Conservation (phyloP, 1,140 invertebrate species). For the Metaphire vulgaris region DNA sequence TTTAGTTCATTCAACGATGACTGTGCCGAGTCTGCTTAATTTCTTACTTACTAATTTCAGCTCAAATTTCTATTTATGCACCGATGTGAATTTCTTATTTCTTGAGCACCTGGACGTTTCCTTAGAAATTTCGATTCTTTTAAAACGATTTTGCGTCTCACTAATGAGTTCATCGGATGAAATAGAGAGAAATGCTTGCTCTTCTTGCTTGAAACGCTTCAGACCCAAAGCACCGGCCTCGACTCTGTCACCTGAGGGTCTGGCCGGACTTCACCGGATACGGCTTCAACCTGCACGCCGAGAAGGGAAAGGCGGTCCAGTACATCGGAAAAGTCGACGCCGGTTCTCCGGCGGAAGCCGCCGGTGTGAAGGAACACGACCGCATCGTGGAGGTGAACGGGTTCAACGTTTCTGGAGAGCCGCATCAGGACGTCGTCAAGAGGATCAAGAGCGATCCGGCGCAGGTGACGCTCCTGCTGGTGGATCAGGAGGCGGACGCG, state of each 20-base stretch:
- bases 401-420: slow-evolving; percentile 64
- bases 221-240: not conserved
- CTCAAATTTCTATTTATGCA: too few relatives aligned
- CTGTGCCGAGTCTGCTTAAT: too few relatives aligned
- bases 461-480: slow-evolving; percentile 80
- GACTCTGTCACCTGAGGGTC: slow-evolving; percentile 57
- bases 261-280: slow-evolving; percentile 92
- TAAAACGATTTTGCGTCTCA: too few relatives aligned
- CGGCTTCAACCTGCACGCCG: slow-evolving; percentile 96
- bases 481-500: slow-evolving; percentile 70
- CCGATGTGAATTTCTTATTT: too few relatives aligned
- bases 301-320: slow-evolving; percentile 87
- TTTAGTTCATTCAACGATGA: too few relatives aligned
- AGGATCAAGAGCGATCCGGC: slow-evolving; percentile 68
- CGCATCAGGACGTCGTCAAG: slow-evolving; percentile 71
- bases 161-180: too few relatives aligned
- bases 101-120: too few relatives aligned
- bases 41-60: too few relatives aligned
- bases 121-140: too few relatives aligned
- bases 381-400: slow-evolving; percentile 68
- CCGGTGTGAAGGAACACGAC: slow-evolving; percentile 81
- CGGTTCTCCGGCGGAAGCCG: slow-evolving; percentile 79
- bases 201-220: not conserved
- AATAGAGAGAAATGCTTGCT: too few relatives aligned
- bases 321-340: slow-evolving; percentile 96